Evolutionary conservation across 1,140 invertebrate genomes (phyloP), one percentile per base, ranked within the genome.

Genomic region (Drosophila mauritiana): DNA sequence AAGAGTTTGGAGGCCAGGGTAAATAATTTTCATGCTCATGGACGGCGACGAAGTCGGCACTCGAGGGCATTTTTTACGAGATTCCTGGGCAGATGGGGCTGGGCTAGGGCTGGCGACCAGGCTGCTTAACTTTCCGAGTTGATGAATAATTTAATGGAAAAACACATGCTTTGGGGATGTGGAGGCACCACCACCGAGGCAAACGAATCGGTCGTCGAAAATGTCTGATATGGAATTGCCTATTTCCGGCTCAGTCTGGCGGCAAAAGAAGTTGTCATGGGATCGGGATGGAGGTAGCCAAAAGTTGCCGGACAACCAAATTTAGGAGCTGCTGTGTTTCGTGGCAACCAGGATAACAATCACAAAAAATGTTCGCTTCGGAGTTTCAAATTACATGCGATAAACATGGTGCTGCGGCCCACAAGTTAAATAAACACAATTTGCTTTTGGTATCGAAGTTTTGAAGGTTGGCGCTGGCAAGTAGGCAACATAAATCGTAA

Each of bases 11-110:
- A 43, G 48, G 45, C 49, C 72, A 48, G 42, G 31, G 40, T 59
- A 88, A 89, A 86, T 89, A 77, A 88, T 88, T 88, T 79, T 88
- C 83, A 80, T 88, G 79, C 83, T 83, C 79, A 89, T 72, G 78
- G 74, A 77, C 70, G 61, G 56, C 65, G 54, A 70, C 64, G 64
- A 70, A 27, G 68, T 34, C 58, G 76, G 59, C 84, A 89, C 84
- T 88, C 77, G 83, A 80, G 83, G 83, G 80, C 84, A 90, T 80
- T 85, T 73, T 89, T 89, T 84, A 88, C 80, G 80, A 89, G 76
- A 78, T 80, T 80, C 73, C 78, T 52, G 76, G 64, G 61, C 83
- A 74, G 89, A 68, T 45, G 17, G 17, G 42, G 45, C 51, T 17
- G 17, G 61, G 59, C 43, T 53, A 37, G 59, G 52, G 45, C 63